Base-by-base conservation (phyloP, 2,888 invertebrate genomes). In the Nymphalis polychloros region DNA sequence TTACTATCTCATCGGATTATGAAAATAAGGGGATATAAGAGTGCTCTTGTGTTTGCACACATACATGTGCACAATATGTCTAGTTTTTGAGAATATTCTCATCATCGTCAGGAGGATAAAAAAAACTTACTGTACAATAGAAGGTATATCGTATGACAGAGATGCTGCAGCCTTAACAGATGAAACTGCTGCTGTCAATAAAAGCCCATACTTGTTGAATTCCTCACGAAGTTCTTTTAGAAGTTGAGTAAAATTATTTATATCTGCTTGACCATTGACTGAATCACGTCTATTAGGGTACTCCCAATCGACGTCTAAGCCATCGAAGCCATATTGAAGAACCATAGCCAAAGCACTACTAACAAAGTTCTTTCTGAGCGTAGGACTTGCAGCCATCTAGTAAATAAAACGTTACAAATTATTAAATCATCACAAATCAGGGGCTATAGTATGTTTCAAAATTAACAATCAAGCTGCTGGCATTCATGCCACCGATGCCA, bases 271-370 rank as follows among this genome's bases (percentile, higher is more conserved):
- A 0, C 85, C 86, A 23, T 94, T 85, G 0, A 85, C 83, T 0
- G 87, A 77, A 70, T 94, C 94, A 49, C 94, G 84, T 60, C 93
- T 92, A 62, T 88, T 93, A 0, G 95, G 95, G 74, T 95, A 95
- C 76, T 95, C 95, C 96, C 96, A 96, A 79, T 96, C 95, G 0
- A 96, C 64, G 77, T 96, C 96, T 0, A 96, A 86, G 1, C 96
- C 96, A 76, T 96, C 95, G 72, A 96, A 96, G 0, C 90, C 90
- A 77, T 95, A 86, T 2, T 87, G 85, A 53, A 84, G 77, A 0
- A 95, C 75, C 78, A 95, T 94, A 0, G 83, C 76, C 0, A 94
- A 77, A 0, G 93, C 93, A 62, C 93, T 94, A 5, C 89, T 77
- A n/a, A 95, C 92, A 75, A 96, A 95, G 59, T 79, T 84, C 0